These are phyloP conservation scores for Neocloeon triangulifer DNA, from an alignment of 1,140 invertebrate genomes.

Conservation along the genomic window DNA sequence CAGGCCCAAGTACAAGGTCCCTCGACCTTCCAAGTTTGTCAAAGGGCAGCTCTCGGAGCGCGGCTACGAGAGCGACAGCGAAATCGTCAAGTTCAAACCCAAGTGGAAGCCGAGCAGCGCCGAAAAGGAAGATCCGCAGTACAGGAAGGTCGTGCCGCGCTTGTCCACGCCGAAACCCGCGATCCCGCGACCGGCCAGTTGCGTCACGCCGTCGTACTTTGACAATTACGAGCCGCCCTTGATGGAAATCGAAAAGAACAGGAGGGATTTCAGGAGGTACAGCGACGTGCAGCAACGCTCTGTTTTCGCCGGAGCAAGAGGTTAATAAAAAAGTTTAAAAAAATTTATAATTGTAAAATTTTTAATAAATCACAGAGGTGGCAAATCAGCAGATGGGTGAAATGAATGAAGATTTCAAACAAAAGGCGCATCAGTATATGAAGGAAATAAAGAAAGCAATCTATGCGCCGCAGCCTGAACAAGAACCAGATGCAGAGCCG, in stretches of 20 bases:
- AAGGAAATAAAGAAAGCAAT: slow-evolving; percentile 27
- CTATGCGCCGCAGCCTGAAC: background rate
- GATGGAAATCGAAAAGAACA: no score
- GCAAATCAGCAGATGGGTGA: slow-evolving; percentile 34
- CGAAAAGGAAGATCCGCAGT: slow-evolving; percentile 29
- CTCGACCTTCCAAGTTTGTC: slow-evolving; percentile 39
- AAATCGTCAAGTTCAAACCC: slow-evolving; percentile 28
- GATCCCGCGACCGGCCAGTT: slow-evolving; percentile 27
- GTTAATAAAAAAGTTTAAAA: background rate
- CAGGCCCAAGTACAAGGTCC: no score
- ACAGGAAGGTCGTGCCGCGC: slow-evolving; percentile 35
- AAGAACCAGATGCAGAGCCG: slow-evolving; percentile 16
- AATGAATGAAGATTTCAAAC: slow-evolving; percentile 42
- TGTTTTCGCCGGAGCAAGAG: background rate
- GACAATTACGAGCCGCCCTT: no score
- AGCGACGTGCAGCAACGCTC: background rate
- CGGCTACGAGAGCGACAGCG: slow-evolving; percentile 46
- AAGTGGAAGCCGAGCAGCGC: slow-evolving; percentile 33
- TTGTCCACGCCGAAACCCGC: slow-evolving; percentile 17
- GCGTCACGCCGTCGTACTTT: no score
- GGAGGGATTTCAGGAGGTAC: no score
- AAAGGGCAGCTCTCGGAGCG: slow-evolving; percentile 40
- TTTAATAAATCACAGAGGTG: no score
- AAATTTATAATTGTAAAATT: no score
- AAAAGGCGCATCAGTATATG: slow-evolving; percentile 42